phyloP scores from a whole-genome alignment of 1,140 invertebrate species.

The Drosophila kikkawai region DNA sequence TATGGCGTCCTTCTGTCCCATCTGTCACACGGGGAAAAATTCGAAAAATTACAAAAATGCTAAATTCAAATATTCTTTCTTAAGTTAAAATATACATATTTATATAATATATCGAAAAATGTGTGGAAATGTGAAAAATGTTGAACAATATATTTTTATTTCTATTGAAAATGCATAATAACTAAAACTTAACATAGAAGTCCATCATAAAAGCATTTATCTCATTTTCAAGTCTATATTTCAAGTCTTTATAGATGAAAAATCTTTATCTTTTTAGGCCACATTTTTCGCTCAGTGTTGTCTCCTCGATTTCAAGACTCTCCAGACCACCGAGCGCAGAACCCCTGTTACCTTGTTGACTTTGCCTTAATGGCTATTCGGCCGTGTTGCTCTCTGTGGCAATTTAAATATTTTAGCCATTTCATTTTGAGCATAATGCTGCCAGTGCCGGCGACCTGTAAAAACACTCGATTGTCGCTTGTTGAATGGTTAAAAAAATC shows the following conservation, averaged over 20 bases:
- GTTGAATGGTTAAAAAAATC: conserved; percentile 41
- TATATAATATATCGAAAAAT: too few relatives aligned
- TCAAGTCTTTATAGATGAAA: background rate
- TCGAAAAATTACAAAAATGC: background rate
- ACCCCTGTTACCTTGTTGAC: conserved; percentile 65
- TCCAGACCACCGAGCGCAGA: conserved; percentile 39
- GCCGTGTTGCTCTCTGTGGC: conserved; percentile 60
- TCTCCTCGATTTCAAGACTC: conserved; percentile 9
- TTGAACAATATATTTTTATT: background rate
- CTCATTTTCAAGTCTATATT: background rate
- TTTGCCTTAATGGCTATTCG: conserved; percentile 71
- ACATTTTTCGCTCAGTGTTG: conserved; percentile 5
- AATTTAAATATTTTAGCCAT: conserved; percentile 81
- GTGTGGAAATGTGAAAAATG: too few relatives aligned
- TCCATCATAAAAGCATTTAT: too few relatives aligned
- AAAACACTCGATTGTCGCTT: conserved; percentile 43
- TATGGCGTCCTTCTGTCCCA: conserved; percentile 17
- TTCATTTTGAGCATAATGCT: conserved; percentile 53
- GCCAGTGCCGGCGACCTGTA: conserved; percentile 30
- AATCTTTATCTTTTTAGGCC: background rate
- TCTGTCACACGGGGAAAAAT: background rate
- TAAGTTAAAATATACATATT: background rate
- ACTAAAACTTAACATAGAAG: too few relatives aligned
- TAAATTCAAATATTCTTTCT: background rate
- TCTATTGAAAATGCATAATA: too few relatives aligned